Evolutionary conservation across 2,797 vertebrate genomes (phyloP), one percentile per base, ranked within the genome.

Genomic region (Gallinago stenura): DNA sequence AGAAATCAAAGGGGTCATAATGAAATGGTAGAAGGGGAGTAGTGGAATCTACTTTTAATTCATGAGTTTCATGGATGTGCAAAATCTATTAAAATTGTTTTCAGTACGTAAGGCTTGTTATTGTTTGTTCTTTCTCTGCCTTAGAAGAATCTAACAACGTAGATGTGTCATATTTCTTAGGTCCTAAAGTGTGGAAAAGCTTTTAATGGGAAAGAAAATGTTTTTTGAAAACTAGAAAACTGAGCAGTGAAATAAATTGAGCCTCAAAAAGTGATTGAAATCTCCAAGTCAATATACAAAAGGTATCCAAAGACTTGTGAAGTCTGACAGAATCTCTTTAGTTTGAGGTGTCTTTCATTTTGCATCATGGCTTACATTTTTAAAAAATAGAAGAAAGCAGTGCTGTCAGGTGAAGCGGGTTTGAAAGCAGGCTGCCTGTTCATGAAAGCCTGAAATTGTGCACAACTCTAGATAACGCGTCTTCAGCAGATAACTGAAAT

Each of bases 191-290:
- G 12, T 82, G 79, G 71, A 93, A 82, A 78, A 78, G 79, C 58
- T 94, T 96, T 89, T 94, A 94, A 94, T 95, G 17, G 90, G 92
- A 93, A 95, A 83, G 90, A 92, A 91, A 94, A 91, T 90, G 53
- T 81, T 94, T 97, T 66, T 85, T 85, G 81, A 95, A 85, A 93
- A 85, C 64, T 65, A 31, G 91, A 79, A 95, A 96, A 84, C 83
- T 89, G 78, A 87, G 70, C 68, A 51, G 62, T 15, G 86, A 94
- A 93, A 87, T 90, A 94, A 97, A 91, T 92, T 83, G 69, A 87
- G 82, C 71, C 81, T 97, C 60, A 89, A 88, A 93, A 92, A 64
- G 72, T 90, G 71, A 90, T 93, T 79, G 89, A 82, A 95, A 92
- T 97, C 95, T 91, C 87, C 62, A 86, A 54, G 93, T 78, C 94